Evolutionary conservation across 1,140 invertebrate species (phyloP).

Genomic region (Drosophila funebris): DNA sequence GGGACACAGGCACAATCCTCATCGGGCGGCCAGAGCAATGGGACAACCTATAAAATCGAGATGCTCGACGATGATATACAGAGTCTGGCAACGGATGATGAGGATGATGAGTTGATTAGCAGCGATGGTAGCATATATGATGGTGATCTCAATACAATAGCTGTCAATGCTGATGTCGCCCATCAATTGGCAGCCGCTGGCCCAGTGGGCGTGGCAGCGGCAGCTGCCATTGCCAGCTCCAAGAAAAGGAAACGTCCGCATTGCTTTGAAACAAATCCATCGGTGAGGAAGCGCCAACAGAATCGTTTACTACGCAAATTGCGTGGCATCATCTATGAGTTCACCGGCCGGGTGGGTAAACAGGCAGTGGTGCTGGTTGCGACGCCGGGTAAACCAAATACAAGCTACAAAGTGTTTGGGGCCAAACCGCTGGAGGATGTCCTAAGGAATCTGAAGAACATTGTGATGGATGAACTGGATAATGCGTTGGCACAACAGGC

Average conservation of each 20-base stretch:
- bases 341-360: constrained; percentile 98
- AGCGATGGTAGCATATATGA: constrained; percentile 89
- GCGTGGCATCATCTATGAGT: constrained; percentile 98
- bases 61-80: constrained; percentile 87
- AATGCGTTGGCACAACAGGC: constrained; percentile 96
- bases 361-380: constrained; percentile 98
- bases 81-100: constrained; percentile 89
- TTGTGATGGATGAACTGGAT: constrained; percentile 98
- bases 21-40: constrained; percentile 58
- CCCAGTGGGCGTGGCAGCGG: constrained; percentile 98
- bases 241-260: constrained; percentile 98
- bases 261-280: constrained; percentile 99
- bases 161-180: constrained; percentile 96
- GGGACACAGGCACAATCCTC: constrained; percentile 43
- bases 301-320: constrained; percentile 95
- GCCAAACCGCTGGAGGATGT: constrained; percentile 98
- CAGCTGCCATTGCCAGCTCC: constrained; percentile 97
- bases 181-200: constrained; percentile 97
- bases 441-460: constrained; percentile 93
- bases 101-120: constrained; percentile 90
- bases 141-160: constrained; percentile 90
- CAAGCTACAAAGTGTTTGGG: constrained; percentile 98
- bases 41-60: constrained; percentile 84
- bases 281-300: constrained; percentile 97
- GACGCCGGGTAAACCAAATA: constrained; percentile 97